These are phyloP conservation scores for Drosophila simulans DNA, from an alignment of 1,140 invertebrate species.

Conservation along the genomic window DNA sequence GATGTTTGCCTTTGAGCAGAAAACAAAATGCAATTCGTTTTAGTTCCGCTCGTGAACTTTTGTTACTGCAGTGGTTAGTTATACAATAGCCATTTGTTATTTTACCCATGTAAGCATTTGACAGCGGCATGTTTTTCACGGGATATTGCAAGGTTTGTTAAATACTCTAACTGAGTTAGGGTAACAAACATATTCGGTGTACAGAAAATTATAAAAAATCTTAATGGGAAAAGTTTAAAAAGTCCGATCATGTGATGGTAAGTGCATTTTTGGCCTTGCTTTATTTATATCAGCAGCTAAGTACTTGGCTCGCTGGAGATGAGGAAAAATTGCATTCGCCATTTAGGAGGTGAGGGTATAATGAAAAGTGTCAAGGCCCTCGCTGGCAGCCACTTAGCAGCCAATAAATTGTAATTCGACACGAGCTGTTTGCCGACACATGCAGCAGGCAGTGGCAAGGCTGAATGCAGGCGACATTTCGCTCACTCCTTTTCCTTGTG, in stretches of 20 bases:
- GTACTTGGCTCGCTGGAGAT: background rate
- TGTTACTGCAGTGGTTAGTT: constrained; percentile 30
- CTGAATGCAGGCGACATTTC: constrained; percentile 5
- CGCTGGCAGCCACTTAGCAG: constrained; percentile 71
- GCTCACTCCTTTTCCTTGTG: constrained; percentile 61
- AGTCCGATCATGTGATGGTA: too few species aligned
- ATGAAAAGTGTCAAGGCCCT: constrained; percentile 56
- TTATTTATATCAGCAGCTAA: background rate
- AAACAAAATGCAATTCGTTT: constrained; percentile 53
- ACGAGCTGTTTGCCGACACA: constrained; percentile 51
- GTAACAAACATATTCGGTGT: background rate
- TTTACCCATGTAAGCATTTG: constrained; percentile 18
- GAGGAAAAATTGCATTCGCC: background rate
- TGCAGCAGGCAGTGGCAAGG: constrained; percentile 17
- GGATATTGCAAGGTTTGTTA: background rate
- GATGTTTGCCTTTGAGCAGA: constrained; percentile 42
- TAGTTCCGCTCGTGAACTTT: constrained; percentile 5
- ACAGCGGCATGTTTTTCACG: background rate
- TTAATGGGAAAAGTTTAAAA: too few species aligned
- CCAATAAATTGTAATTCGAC: constrained; percentile 83
- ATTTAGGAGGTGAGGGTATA: constrained; percentile 41
- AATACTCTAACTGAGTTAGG: background rate
- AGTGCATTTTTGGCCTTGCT: too few species aligned
- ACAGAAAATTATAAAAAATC: too few species aligned
- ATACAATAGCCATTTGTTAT: constrained; percentile 24